Evolutionary conservation across 2,888 invertebrate genomes (phyloP).

Genomic region (Punctoribates punctum): DNA sequence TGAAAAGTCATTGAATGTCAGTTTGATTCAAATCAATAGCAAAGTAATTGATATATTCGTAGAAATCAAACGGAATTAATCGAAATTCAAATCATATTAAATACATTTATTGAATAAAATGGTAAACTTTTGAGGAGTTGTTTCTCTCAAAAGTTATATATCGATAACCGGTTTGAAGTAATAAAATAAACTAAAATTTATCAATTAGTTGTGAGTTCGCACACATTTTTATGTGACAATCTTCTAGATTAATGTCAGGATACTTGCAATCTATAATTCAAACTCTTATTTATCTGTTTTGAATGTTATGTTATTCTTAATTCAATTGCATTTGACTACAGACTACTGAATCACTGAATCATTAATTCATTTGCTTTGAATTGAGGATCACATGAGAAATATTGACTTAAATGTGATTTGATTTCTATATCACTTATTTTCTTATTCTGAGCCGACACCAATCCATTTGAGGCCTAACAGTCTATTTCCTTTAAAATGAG

Average conservation of each 20-base stretch:
- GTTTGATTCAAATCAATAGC: too few species aligned
- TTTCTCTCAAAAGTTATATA: background rate
- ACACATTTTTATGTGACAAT: slow-evolving; percentile 10
- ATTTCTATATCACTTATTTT: background rate
- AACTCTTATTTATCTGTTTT: slow-evolving; percentile 13
- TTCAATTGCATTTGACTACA: background rate
- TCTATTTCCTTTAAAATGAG: too few species aligned
- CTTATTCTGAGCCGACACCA: too few species aligned
- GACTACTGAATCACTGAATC: background rate
- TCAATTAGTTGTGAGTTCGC: slow-evolving; percentile 18
- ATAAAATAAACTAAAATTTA: slow-evolving; percentile 5
- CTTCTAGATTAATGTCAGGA: slow-evolving; percentile 14
- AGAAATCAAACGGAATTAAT: too few species aligned
- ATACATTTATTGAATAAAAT: too few species aligned
- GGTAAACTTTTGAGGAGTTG: too few species aligned
- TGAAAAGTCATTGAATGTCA: too few species aligned
- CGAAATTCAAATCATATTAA: too few species aligned
- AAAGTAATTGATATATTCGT: too few species aligned
- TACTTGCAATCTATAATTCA: background rate
- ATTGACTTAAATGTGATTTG: background rate
- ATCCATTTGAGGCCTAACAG: too few species aligned
- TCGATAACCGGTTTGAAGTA: too few species aligned
- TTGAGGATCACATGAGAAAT: slow-evolving; percentile 12
- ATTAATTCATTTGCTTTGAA: background rate
- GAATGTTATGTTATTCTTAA: slow-evolving; percentile 21